A percentile compares a stretch with the other conserved stretches of the same genome.
phyloP scores from a whole-genome alignment of 2,797 vertebrate species.

The Urophycis tenuis region DNA sequence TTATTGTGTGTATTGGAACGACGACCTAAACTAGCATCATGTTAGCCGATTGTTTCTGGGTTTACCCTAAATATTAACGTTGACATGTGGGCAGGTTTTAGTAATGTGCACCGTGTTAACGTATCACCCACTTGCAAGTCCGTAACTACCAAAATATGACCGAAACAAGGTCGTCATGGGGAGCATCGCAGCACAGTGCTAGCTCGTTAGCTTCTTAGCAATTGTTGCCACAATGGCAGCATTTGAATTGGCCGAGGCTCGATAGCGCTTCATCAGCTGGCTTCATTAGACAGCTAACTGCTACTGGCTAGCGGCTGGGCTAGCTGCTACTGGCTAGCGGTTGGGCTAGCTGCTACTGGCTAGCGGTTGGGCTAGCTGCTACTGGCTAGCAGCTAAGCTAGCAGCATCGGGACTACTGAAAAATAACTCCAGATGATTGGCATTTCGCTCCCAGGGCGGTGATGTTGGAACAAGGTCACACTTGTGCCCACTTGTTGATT shows the following conservation, averaged over 20 bases:
- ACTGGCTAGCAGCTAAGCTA: constrained; percentile 35
- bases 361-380: too few relatives aligned
- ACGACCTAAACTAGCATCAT: constrained; percentile 34
- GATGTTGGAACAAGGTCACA: too few relatives aligned
- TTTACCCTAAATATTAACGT: constrained; percentile 18
- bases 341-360: not conserved
- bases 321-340: too few relatives aligned
- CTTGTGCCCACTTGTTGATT: too few relatives aligned
- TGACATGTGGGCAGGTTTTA: not conserved
- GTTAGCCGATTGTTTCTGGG: constrained; percentile 33
- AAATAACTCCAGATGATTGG: constrained; percentile 6
- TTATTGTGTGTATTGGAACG: constrained; percentile 54
- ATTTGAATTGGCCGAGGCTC: constrained; percentile 26
- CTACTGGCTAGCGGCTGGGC: not conserved
- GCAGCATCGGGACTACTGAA: constrained; percentile 27
- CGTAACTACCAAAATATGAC: not conserved
- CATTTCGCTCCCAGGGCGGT: constrained; percentile 1
- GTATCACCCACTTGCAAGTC: not conserved
- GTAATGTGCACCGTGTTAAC: not conserved
- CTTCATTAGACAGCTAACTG: not conserved
- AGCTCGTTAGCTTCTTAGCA: constrained; percentile 38
- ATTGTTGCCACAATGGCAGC: constrained; percentile 42
- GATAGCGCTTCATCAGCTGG: constrained; percentile 48
- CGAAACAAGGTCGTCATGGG: constrained; percentile 8
- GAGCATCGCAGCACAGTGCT: constrained; percentile 9